Evolutionary conservation across 2,113 vertebrate species (phyloP).

Genomic region (Sorex araneus): DNA sequence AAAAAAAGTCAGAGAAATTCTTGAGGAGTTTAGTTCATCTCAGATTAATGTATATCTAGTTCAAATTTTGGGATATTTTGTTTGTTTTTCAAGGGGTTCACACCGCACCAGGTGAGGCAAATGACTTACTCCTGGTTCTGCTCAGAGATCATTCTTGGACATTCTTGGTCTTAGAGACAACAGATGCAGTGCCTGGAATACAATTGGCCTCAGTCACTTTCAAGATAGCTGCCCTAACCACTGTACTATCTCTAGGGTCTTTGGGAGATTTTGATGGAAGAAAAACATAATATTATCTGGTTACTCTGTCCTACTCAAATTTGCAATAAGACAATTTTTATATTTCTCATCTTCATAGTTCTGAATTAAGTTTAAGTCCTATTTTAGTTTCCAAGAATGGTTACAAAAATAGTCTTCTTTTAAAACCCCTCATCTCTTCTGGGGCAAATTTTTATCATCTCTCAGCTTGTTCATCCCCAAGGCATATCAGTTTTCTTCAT

Average conservation of each 20-base stretch:
- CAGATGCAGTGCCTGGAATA: no score
- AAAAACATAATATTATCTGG: neutral
- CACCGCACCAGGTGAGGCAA: no score
- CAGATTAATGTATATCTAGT: neutral
- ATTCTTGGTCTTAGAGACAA: no score
- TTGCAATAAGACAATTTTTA: neutral
- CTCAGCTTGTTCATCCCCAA: slow-evolving; percentile 39
- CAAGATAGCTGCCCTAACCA: no score
- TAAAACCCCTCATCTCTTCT: slow-evolving; percentile 12
- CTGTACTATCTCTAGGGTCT: no score
- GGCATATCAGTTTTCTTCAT: neutral
- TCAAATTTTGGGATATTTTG: neutral
- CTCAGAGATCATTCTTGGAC: no score
- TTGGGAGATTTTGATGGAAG: neutral
- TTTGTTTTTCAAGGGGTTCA: no score
- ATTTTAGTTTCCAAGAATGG: neutral
- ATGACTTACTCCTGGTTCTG: no score
- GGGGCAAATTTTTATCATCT: neutral
- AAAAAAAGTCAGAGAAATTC: neutral
- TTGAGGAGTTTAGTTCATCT: neutral
- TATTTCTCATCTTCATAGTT: slow-evolving; percentile 19
- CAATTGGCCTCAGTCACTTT: no score
- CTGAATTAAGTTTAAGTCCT: slow-evolving; percentile 9
- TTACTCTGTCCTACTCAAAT: neutral
- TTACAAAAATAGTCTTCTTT: neutral